These are phyloP conservation scores for Anomalospiza imberbis DNA, from an alignment of 2,797 vertebrate species.

Conservation along the genomic window DNA sequence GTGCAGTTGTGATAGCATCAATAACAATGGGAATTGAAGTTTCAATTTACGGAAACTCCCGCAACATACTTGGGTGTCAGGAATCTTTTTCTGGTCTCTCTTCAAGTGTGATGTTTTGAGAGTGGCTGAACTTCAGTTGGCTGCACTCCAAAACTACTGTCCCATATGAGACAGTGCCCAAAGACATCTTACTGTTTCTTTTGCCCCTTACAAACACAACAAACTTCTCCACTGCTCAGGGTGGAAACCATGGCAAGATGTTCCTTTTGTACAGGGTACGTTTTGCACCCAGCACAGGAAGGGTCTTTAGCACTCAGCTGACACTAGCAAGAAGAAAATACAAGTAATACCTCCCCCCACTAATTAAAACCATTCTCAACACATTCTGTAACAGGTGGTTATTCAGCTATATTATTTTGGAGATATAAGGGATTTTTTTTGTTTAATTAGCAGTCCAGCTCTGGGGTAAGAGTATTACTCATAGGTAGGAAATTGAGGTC, in stretches of 20 bases:
- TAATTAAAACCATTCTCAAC: not conserved
- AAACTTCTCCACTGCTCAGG: not conserved
- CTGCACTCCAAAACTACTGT: not conserved
- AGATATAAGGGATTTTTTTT: not conserved
- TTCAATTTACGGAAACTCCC: not conserved
- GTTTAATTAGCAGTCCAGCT: not conserved
- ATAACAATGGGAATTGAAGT: not conserved
- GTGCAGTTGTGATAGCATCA: not conserved
- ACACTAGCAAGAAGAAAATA: not conserved
- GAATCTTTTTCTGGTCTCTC: not conserved
- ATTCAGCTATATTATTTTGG: not conserved
- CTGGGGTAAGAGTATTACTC: not conserved
- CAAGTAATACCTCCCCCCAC: not conserved
- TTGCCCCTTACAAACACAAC: not conserved
- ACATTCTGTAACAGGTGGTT: not conserved
- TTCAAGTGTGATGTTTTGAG: not conserved
- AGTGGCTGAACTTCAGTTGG: not conserved
- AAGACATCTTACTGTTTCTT: not conserved
- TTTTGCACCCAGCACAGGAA: not conserved
- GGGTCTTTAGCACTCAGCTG: not conserved
- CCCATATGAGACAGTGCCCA: not conserved
- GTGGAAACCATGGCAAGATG: not conserved
- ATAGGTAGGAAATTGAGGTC: not conserved
- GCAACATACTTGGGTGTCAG: not conserved
- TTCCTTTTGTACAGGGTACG: not conserved